Conservation (phyloP, 2,113 vertebrate species). For the Myrmophylax atrothorax region DNA sequence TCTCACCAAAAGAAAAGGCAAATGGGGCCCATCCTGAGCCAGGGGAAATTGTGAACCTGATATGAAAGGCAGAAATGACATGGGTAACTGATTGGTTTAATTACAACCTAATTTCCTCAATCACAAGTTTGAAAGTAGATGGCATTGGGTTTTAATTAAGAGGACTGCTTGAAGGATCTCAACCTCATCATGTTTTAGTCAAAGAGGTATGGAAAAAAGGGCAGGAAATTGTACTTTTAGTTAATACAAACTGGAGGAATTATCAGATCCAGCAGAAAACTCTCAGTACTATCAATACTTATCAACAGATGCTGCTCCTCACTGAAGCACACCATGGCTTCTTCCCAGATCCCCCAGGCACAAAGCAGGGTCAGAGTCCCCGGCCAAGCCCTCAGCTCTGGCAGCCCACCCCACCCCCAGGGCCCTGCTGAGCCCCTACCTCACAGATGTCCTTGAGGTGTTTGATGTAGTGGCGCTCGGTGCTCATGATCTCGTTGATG, state of each 20-base stretch:
- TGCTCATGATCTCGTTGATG: conserved; percentile 99
- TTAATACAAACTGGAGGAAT: conserved; percentile 29
- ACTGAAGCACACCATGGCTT: neutral
- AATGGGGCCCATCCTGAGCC: neutral
- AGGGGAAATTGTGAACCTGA: neutral
- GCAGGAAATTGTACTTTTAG: conserved; percentile 11
- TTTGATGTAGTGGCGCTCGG: conserved; percentile 98
- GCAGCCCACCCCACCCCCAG: too few species aligned
- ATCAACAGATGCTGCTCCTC: neutral
- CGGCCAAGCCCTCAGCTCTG: neutral
- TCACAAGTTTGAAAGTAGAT: conserved; percentile 36
- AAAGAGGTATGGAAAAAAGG: conserved; percentile 3
- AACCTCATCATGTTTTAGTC: conserved; percentile 11
- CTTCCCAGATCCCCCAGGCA: neutral
- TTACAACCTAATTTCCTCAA: conserved; percentile 48
- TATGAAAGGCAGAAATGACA: neutral
- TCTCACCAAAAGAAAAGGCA: neutral
- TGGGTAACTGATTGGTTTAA: conserved; percentile 44
- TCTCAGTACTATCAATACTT: conserved; percentile 14
- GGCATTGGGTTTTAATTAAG: conserved; percentile 48
- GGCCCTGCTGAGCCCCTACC: neutral
- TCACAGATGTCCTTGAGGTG: conserved; percentile 92
- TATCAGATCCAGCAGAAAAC: conserved; percentile 3
- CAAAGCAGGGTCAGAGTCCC: neutral
- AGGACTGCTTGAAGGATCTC: conserved; percentile 23